These are phyloP conservation scores for Molorchus minor DNA, from an alignment of 2,888 invertebrate genomes.

Conservation along the genomic window DNA sequence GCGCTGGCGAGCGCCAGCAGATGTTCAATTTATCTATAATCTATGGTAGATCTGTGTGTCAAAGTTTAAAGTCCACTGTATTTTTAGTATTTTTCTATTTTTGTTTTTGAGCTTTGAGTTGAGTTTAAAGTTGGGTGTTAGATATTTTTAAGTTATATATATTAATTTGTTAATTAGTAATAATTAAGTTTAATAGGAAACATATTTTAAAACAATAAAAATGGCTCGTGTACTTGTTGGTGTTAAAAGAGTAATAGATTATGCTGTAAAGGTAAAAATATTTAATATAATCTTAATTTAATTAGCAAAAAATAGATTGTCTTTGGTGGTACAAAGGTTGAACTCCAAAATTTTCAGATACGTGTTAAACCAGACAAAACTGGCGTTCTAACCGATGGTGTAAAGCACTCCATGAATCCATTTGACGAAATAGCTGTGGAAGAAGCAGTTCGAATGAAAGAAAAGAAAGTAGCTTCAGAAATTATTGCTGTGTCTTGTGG, in stretches of 20 bases:
- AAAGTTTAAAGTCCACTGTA: no score
- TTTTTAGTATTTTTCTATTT: no score
- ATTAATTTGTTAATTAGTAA: no score
- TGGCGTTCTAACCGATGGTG: conserved; percentile 98
- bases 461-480: conserved; percentile 94
- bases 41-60: no score
- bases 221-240: conserved; percentile 97
- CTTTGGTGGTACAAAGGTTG: background rate
- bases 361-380: conserved; percentile 97
- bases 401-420: conserved; percentile 99
- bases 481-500: conserved; percentile 97
- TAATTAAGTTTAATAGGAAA: no score
- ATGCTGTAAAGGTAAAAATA: conserved; percentile 93
- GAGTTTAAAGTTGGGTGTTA: no score
- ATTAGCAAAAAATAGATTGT: background rate
- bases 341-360: conserved; percentile 74
- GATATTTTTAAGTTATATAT: no score
- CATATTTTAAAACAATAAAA: no score
- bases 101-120: no score
- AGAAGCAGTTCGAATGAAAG: conserved; percentile 97
- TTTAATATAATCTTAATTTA: conserved; percentile 25
- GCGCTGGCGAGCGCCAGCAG: no score
- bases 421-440: conserved; percentile 99
- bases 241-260: conserved; percentile 98
- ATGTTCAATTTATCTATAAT: no score